Base-by-base conservation (phyloP, 1,140 invertebrate genomes). In the Ladona fulva region DNA sequence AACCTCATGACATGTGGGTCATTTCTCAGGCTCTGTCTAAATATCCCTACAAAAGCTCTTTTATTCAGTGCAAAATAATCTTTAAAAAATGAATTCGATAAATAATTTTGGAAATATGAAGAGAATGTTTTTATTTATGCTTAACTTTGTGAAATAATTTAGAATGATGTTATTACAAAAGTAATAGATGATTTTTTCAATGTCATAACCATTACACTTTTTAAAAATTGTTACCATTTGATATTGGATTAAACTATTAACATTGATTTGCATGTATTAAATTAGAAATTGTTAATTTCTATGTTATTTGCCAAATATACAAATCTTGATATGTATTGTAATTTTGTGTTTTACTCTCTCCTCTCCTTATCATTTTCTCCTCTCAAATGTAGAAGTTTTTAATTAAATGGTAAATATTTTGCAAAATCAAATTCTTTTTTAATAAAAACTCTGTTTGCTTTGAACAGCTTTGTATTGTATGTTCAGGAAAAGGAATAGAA, bases 161-260 rank as follows among this genome's bases (percentile, higher is more conserved):
- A 5, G 29, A 37, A 37, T 8, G 29, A 37, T 8, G 1, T 8
- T 37, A 37, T 37, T 37, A 37, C 29, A 37, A 37, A 37, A 37
- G 29, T 37, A 37, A 66, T 66, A 66, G n/a, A 66, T 5, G 14
- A 66, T 66, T 6, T 52, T 52, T 52, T 66, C 1, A 66, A 66
- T 3, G 14, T 19, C 3, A 66, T 66, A 66, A 19, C 14, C 52
- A 66, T 66, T 66, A 66, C 52, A 66, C 14, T 66, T 66, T 66
- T 12, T 66, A 66, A 66, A 66, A 66, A 66, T 22, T 66, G 52
- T 66, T 66, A 66, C 52, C 52, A 66, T 66, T 66, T 66, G 52
- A 66, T 6, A 66, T 66, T 66, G 52, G n/a, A 66, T 66, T 66
- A 5, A 66, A 66, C 8, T 37, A 66, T 66, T 19, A 66, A 66